These are phyloP conservation scores for Florisuga fusca DNA, from an alignment of 2,797 vertebrate genomes.

Conservation along the genomic window DNA sequence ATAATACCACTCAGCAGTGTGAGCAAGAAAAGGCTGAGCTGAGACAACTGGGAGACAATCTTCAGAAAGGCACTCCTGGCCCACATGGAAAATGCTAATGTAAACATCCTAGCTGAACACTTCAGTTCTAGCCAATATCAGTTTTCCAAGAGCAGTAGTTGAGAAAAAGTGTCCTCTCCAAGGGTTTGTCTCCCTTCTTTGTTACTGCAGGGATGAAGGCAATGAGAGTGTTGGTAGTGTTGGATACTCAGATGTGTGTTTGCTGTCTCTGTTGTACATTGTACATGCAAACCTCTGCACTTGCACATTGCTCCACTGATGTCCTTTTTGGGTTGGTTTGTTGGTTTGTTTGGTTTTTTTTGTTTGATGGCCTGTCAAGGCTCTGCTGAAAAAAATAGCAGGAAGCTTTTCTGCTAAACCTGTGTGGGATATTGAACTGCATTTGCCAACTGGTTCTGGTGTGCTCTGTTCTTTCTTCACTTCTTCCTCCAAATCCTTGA, in stretches of 20 bases:
- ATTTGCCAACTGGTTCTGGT: background rate
- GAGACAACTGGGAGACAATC: background rate
- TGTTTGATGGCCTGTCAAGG: background rate
- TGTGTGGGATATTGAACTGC: background rate
- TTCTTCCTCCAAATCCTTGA: background rate
- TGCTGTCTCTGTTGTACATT: background rate
- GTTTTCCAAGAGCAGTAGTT: background rate
- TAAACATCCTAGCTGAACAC: background rate
- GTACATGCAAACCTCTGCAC: background rate
- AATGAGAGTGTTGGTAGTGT: background rate
- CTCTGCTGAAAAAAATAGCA: background rate
- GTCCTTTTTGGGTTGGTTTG: background rate
- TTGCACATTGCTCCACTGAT: background rate
- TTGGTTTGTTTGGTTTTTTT: background rate
- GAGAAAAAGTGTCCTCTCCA: rapidly evolving
- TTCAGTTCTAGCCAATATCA: background rate
- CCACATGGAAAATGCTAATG: background rate
- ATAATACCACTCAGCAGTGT: rapidly evolving
- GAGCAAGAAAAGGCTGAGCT: background rate
- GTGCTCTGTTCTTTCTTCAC: background rate
- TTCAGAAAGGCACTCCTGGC: background rate
- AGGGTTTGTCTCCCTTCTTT: background rate
- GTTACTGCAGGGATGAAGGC: background rate
- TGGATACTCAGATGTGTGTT: background rate
- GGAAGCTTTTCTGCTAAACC: background rate